Evolutionary conservation across 2,113 vertebrate species (phyloP), one percentile per base, ranked within the genome.

Genomic region (Columba livia): DNA sequence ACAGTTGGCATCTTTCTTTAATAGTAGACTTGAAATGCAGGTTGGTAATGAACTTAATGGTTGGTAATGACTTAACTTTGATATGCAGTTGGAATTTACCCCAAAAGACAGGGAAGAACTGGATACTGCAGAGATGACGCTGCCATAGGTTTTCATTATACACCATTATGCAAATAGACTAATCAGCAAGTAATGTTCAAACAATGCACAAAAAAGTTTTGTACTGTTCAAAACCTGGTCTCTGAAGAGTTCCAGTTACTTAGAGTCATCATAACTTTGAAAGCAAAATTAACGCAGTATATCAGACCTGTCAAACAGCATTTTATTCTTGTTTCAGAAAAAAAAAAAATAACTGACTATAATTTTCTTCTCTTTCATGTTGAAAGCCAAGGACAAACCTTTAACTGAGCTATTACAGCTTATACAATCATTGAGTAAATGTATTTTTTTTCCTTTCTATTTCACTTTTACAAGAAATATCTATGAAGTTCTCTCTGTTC

Each of bases 281-380:
- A 12, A 82, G 25, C 57, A 88, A 94, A 90, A 96, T 62, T 92
- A 87, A 85, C 44, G n/a, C 21, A 89, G 57, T 84, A 67, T 32
- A 56, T 93, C 73, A 93, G n/a, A 89, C 34, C 28, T 89, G 85
- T 53, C 92, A 90, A 72, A 56, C 20, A 93, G 36, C 48, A 15
- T 61, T 86, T 94, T 86, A 50, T 29, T 17, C 44, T 19, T 8
- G 32, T 77, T 83, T 91, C 56, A 86, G 72, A 34, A 64, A n/a
- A 47, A n/a, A 26, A 73, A 67, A 61, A 74, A 85, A 87, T 16
- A n/a, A n/a, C n/a, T n/a, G n/a, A 51, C 58, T 50, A n/a, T n/a
- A 32, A 65, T 74, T 77, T 91, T 81, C 29, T 89, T 72, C 36
- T 29, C 34, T 79, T 61, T 90, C 73, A 64, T 83, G 88, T 67